Evolutionary conservation across 2,888 invertebrate species (phyloP).

Genomic region (Axea sp.): DNA sequence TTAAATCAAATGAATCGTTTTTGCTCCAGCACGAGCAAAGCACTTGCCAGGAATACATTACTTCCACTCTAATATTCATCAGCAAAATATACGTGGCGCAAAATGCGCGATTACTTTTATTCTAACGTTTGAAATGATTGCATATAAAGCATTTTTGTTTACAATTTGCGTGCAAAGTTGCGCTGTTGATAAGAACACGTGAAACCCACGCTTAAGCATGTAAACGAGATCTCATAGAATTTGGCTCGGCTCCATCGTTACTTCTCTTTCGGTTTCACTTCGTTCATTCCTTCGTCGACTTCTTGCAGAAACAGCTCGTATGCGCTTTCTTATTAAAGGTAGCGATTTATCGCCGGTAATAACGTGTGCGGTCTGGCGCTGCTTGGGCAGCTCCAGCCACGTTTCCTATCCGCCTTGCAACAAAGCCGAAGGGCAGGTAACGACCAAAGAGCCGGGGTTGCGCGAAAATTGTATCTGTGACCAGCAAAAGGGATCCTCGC

Average conservation of each 20-base stretch:
- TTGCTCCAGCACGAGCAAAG: too few relatives aligned
- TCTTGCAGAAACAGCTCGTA: constrained; percentile 57
- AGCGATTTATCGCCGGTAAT: constrained; percentile 79
- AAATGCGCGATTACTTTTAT: too few relatives aligned
- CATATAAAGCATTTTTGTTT: constrained; percentile 13
- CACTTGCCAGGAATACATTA: too few relatives aligned
- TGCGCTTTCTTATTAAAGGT: constrained; percentile 76
- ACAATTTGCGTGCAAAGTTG: background rate
- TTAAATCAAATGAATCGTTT: too few relatives aligned
- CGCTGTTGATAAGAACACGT: constrained; percentile 8
- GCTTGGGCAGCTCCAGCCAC: constrained; percentile 57
- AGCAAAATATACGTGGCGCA: too few relatives aligned
- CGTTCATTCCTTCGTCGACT: constrained; percentile 30
- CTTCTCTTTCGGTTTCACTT: too few relatives aligned
- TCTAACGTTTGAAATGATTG: too few relatives aligned
- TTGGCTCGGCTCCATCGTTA: constrained; percentile 27
- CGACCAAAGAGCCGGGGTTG: constrained; percentile 5
- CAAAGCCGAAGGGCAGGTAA: constrained; percentile 37
- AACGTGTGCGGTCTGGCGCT: constrained; percentile 76
- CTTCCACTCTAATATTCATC: too few relatives aligned
- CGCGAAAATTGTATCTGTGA: constrained; percentile 47
- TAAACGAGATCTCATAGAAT: constrained; percentile 30
- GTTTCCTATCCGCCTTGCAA: constrained; percentile 43
- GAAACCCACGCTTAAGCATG: constrained; percentile 17
- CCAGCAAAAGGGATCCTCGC: constrained; percentile 29